Evolutionary conservation across 2,113 vertebrate genomes (phyloP), one percentile per base, ranked within the genome.

Genomic region (Uria aalge): DNA sequence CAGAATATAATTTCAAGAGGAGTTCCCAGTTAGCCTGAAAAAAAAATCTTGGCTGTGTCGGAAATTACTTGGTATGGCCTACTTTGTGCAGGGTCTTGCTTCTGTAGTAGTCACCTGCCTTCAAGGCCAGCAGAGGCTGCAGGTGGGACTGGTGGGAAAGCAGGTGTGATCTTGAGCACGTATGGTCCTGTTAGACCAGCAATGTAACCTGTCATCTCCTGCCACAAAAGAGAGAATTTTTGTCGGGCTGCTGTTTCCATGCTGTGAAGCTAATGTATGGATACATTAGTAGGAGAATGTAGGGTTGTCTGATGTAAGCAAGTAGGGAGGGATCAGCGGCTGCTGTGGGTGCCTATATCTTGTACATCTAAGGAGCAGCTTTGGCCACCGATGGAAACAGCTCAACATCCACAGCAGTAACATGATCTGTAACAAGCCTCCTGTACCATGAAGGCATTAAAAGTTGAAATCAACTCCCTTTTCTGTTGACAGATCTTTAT

Each of bases 401-500:
- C 93, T 94, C 85, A 64, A 47, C 76, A 66, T 90, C 83, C 67
- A 9, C 56, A 71, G 56, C 67, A 88, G 74, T 40, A 94, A 67
- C 32, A 11, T 40, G 85, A 88, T 88, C 91, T 63, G 4, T 88
- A 94, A 95, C 55, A 69, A 80, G 56, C n/a, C 57, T 82, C 60
- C 82, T 84, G n/a, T 12, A 57, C 91, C 43, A 11, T 36, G 30
- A 68, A 73, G 87, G 74, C 55, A 83, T 82, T 95, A 86, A 60
- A 84, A 91, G 83, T 87, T 92, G 89, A 96, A 69, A 91, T 86
- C 57, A 47, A 1, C 69, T 84, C 73, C 47, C 56, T 88, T 83
- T 81, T 88, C 88, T 95, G 73, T 84, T 94, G 60, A 96, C 69
- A 97, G 81, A 80, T 95, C 76, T 96, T 95, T 96, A 90, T 94